phyloP scores from a whole-genome alignment of 1,140 invertebrate genomes.

The Nephotettix cincticeps region DNA sequence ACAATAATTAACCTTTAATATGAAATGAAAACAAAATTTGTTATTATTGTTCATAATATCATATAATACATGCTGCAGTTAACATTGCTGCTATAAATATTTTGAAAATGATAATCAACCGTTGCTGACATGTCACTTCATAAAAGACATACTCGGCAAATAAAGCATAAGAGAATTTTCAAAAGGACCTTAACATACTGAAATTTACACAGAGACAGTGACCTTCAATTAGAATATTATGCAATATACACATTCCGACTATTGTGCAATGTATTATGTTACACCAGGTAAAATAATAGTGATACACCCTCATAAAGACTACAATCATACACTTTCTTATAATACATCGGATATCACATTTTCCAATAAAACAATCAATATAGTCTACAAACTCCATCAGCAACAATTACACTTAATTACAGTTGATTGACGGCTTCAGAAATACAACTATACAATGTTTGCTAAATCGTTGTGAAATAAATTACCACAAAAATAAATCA shows the following conservation, averaged over 20 bases:
- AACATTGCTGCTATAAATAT: no score
- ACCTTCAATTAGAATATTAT: background rate
- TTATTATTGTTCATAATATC: no score
- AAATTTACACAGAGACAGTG: conserved; percentile 14
- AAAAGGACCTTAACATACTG: background rate
- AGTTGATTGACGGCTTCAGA: background rate
- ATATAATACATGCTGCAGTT: no score
- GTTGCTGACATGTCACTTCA: no score
- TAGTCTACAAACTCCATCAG: conserved; percentile 14
- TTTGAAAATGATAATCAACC: no score
- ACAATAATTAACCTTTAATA: no score
- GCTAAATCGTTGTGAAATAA: no score
- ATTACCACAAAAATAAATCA: no score
- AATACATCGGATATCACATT: conserved; percentile 19
- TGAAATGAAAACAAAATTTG: no score
- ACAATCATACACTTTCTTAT: conserved; percentile 20
- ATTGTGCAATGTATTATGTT: conserved; percentile 14
- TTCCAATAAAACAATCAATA: conserved; percentile 14
- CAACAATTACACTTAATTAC: conserved; percentile 20
- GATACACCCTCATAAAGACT: conserved; percentile 10
- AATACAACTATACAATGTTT: background rate
- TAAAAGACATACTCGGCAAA: no score
- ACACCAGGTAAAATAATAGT: conserved; percentile 14
- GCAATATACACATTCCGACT: background rate
- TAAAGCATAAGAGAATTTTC: no score